A percentile compares a stretch with the other conserved stretches of the same genome.
Conservation (phyloP, 2,113 vertebrate species). For the Triplophysa siluroides region DNA sequence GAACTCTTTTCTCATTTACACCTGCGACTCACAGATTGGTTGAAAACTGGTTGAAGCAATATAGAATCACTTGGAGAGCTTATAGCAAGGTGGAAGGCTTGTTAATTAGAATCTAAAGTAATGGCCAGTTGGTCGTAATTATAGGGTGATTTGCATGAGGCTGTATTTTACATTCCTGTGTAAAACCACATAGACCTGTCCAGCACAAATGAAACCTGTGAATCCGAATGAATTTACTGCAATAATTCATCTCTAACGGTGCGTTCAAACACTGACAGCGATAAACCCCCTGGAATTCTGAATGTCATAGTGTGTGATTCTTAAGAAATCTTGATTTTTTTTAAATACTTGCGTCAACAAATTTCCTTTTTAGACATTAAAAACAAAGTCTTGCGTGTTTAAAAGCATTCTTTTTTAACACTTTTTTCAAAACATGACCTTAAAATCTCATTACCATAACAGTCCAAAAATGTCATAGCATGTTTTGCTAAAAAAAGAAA, state of each 20-base stretch:
- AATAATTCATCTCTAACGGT: constrained; percentile 6
- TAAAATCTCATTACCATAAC: too few relatives aligned
- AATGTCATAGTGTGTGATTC: too few relatives aligned
- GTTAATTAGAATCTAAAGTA: neutral
- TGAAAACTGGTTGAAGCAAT: constrained; percentile 10
- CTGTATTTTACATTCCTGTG: neutral
- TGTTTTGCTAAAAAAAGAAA: too few relatives aligned
- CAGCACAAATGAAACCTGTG: neutral
- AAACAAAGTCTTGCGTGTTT: too few relatives aligned
- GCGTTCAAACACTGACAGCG: neutral
- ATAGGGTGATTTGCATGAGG: neutral
- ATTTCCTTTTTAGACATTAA: too few relatives aligned
- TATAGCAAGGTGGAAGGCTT: constrained; percentile 1
- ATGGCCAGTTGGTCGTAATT: neutral
- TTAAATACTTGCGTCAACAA: too few relatives aligned
- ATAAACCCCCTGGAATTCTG: neutral
- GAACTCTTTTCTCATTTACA: neutral
- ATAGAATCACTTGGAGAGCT: neutral
- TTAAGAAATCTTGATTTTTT: too few relatives aligned
- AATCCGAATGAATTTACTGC: neutral
- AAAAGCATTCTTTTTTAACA: too few relatives aligned
- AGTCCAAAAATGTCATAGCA: too few relatives aligned
- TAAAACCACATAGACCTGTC: neutral
- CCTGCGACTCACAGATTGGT: neutral
- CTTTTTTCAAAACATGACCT: too few relatives aligned